Evolutionary conservation across 2,888 invertebrate genomes (phyloP).

Genomic region (Junonia oenone): DNA sequence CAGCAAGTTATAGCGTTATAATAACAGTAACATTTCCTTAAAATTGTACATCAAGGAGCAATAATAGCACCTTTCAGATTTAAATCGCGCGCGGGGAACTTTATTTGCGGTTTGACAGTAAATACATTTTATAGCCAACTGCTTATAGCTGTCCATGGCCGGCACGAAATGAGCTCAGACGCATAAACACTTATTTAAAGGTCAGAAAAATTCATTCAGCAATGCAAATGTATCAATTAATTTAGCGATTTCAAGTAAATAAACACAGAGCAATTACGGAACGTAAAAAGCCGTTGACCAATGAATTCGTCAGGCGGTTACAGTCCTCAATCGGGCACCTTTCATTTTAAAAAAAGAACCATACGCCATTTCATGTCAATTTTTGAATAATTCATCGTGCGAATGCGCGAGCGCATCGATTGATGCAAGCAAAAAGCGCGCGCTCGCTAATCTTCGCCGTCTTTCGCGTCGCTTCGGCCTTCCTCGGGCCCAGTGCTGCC

Average conservation of each 20-base stretch:
- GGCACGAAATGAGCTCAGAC: conserved; percentile 24
- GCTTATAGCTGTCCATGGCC: conserved; percentile 29
- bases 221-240: conserved; percentile 28
- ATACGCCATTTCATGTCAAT: conserved; percentile 80
- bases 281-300: conserved; percentile 75
- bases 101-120: conserved; percentile 70
- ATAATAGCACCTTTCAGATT: conserved; percentile 21
- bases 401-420: conserved; percentile 79
- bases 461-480: conserved; percentile 58
- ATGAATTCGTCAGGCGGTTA: conserved; percentile 80
- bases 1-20: not conserved
- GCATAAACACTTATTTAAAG: conserved; percentile 27
- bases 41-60: conserved; percentile 4
- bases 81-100: conserved; percentile 45
- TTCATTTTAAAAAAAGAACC: conserved; percentile 77
- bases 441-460: conserved; percentile 76
- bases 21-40: not conserved
- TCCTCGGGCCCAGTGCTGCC: conserved; percentile 70
- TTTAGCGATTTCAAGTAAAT: conserved; percentile 45
- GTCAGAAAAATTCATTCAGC: conserved; percentile 21
- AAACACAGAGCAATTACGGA: conserved; percentile 69
- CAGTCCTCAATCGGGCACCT: conserved; percentile 80
- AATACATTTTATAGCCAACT: conserved; percentile 54
- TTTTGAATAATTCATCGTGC: conserved; percentile 79
- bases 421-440: conserved; percentile 78